phyloP scores from a whole-genome alignment of 2,797 vertebrate species.

The Amphiprion clarkii region DNA sequence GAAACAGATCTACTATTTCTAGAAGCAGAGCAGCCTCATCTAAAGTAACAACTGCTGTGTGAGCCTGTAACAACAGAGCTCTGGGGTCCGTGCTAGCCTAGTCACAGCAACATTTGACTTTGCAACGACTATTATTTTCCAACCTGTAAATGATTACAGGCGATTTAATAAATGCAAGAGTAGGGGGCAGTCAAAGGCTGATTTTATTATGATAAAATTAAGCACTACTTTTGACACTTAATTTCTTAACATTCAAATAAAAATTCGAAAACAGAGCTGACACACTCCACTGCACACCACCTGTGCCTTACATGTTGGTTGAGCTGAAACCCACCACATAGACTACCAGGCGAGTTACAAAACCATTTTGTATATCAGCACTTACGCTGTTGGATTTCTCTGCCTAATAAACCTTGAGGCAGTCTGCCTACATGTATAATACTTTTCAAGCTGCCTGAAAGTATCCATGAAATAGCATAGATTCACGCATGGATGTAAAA shows the following conservation, averaged over 20 bases:
- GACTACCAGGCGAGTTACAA: constrained; percentile 4
- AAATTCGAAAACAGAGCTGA: constrained; percentile 2
- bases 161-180: constrained; percentile 33
- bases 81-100: constrained; percentile 30
- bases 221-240: constrained; percentile 1
- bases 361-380: constrained; percentile 13
- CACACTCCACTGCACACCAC: no score
- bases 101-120: constrained; percentile 46
- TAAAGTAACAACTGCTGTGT: constrained; percentile 11
- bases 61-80: constrained; percentile 5
- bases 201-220: constrained; percentile 28
- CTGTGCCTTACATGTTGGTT: no score
- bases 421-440: constrained; percentile 7
- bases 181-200: background rate
- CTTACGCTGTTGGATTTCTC: constrained; percentile 19
- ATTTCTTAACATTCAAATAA: constrained; percentile 15
- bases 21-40: constrained; percentile 6
- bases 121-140: constrained; percentile 13
- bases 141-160: constrained; percentile 34
- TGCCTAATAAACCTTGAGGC: constrained; percentile 29
- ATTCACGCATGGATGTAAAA: background rate
- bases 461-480: constrained; percentile 11
- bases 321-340: background rate
- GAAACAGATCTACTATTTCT: constrained; percentile 4
- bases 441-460: background rate